Conservation (phyloP, 2,797 vertebrate genomes). For the Hippopotamyrus pictus region DNA sequence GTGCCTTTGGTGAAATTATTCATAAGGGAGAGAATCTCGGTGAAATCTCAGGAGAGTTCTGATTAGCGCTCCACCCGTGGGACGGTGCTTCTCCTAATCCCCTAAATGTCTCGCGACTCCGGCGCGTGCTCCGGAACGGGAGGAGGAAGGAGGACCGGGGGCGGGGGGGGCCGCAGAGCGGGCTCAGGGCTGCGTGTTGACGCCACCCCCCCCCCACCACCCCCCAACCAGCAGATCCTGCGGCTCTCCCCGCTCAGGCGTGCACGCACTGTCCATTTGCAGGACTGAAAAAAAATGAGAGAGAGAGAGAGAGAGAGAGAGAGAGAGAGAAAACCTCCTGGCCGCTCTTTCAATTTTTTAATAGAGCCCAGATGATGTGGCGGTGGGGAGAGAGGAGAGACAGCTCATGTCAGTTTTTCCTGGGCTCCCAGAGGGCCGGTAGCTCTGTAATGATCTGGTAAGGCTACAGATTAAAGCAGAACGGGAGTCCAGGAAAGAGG, state of each 20-base stretch:
- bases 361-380: slow-evolving; percentile 23
- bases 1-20: slow-evolving; percentile 95
- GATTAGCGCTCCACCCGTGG: slow-evolving; percentile 91
- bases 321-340: slow-evolving; percentile 11
- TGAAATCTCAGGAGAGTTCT: slow-evolving; percentile 87
- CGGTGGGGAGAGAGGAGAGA: slow-evolving; percentile 12
- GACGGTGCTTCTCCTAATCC: slow-evolving; percentile 83
- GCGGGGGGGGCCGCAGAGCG: slow-evolving; percentile 66
- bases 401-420: slow-evolving; percentile 26
- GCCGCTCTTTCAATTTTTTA: slow-evolving; percentile 19
- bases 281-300: not conserved
- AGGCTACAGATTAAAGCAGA: slow-evolving; percentile 23
- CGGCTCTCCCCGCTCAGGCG: not conserved
- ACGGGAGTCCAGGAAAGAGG: slow-evolving; percentile 16
- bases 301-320: not conserved
- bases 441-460: slow-evolving; percentile 25
- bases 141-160: slow-evolving; percentile 46
- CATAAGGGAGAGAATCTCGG: slow-evolving; percentile 81
- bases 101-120: slow-evolving; percentile 68
- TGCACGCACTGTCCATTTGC: slow-evolving; percentile 21
- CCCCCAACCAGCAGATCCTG: slow-evolving; percentile 38
- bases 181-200: slow-evolving; percentile 70
- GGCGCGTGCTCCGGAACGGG: not conserved
- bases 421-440: slow-evolving; percentile 20
- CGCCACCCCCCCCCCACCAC: slow-evolving; percentile 46